Evolutionary conservation across 2,113 vertebrate species (phyloP), one percentile per base, ranked within the genome.

Genomic region (Cavia porcellus): DNA sequence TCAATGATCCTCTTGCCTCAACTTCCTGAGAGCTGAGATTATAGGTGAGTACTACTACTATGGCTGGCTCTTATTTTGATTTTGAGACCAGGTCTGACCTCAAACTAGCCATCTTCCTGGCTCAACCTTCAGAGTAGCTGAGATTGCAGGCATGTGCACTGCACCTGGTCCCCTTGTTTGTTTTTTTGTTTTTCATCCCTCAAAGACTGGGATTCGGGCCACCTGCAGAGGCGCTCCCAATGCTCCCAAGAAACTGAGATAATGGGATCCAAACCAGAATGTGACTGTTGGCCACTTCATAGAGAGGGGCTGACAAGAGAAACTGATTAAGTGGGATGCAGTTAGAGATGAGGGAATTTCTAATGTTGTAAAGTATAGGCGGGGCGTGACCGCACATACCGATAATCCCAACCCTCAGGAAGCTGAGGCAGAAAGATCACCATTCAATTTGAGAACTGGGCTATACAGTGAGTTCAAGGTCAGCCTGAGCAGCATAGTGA

Each of bases 181-280:
- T 52, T 52, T 52, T 52, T 52, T 52, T 64, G 61, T 45, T 72
- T 66, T 66, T 30, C 35, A 59, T 5, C 5, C 68, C n/a, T 79
- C 28, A 62, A 77, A 89, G 57, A 28, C 13, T 47, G 24, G 57
- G 62, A 20, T 47, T 84, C 52, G 22, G 66, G 38, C 19, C 22
- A 10, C 50, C 50, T 35, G 0, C 80, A 9, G 14, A 70, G 0
- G 85, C 30, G 7, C 68, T 80, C 32, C 2, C 3, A 30, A 28
- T 35, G 15, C 55, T 77, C 59, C 22, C 25, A 57, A 95, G 68
- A 75, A 87, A 83, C 74, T 72, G 55, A 90, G 59, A 42, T 72
- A 74, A 83, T 0, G 1, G 72, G 35, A 9, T 25, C 86, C 50
- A 50, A 55, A 50, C 91, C 62, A 90, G 68, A 92, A 83, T 57